A percentile compares a stretch with the other conserved stretches of the same genome.
These are phyloP conservation scores for Callipepla californica DNA, from an alignment of 2,113 vertebrate species.

Conservation along the genomic window DNA sequence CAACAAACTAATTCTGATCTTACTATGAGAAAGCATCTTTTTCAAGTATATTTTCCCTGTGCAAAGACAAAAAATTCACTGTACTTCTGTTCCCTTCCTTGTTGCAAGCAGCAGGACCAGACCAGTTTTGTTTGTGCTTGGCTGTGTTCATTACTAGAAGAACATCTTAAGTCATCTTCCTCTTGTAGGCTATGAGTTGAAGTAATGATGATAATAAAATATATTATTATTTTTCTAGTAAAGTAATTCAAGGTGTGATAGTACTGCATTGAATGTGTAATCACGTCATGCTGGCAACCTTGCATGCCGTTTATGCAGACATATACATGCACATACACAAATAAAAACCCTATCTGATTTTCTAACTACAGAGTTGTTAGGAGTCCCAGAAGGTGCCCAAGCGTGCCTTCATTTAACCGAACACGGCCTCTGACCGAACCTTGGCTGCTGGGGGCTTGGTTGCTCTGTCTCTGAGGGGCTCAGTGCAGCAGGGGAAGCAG, in stretches of 20 bases:
- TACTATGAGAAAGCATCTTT: background rate
- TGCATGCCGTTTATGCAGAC: rapidly evolving
- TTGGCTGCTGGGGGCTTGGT: background rate
- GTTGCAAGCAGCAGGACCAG: too few species aligned
- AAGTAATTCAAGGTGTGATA: background rate
- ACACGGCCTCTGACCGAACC: background rate
- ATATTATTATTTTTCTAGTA: background rate
- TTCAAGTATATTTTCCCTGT: background rate
- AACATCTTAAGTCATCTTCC: background rate
- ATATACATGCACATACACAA: rapidly evolving
- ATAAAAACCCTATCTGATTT: rapidly evolving
- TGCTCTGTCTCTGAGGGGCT: background rate
- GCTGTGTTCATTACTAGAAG: background rate
- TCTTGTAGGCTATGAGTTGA: background rate
- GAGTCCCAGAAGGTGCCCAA: rapidly evolving
- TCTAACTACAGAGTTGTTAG: background rate
- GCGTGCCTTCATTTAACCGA: background rate
- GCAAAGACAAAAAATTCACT: background rate
- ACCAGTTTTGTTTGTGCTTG: background rate
- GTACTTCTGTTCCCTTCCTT: background rate
- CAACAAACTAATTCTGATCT: background rate
- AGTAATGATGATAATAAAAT: background rate
- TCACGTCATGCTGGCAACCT: background rate
- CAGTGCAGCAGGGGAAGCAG: background rate
- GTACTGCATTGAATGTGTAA: background rate